Evolutionary conservation across 2,113 vertebrate species (phyloP), one percentile per base, ranked within the genome.

Genomic region (Neomonachus schauinslandi): DNA sequence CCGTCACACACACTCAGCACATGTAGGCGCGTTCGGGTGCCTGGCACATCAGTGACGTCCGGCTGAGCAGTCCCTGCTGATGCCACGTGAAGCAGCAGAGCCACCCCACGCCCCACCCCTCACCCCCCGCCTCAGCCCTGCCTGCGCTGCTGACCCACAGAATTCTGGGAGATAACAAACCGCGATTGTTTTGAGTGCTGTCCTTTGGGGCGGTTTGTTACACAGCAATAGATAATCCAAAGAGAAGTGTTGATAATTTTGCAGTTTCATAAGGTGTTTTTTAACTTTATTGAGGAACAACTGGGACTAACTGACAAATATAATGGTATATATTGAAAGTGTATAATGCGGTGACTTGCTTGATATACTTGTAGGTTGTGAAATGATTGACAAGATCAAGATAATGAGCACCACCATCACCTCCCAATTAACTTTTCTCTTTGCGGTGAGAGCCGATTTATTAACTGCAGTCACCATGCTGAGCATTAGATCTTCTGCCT

Each of bases 331-430:
- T 21, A 39, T 42, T 53, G 72, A 33, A 55, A 7, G 5, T 14
- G 22, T 12, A 21, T 33, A 4, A 16, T 11, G 22, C 5, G 7
- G 26, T 9, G 59, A 46, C 55, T 28, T n/a, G 21, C 55, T 21
- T n/a, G 49, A 94, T 13, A 0, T 0, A 4, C 6, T n/a, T 0
- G 31, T 11, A 5, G 1, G 0, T 2, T 77, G 69, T 31, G 33
- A 31, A 12, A 49, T 22, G 22, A n/a, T 24, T 7, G 19, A 59
- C 18, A 22, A 53, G 24, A 28, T 22, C 91, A 55, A 65, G 46
- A 7, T 10, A 9, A 26, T 9, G 31, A 21, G 13, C 79, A 4
- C 24, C 31, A 3, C 53, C n/a, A 0, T 55, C 8, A 4, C 13
- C 28, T 49, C 93, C 2, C 63, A 7, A 42, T 31, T 26, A 10